phyloP scores from a whole-genome alignment of 2,888 invertebrate species.

The Epinotia bilunana region DNA sequence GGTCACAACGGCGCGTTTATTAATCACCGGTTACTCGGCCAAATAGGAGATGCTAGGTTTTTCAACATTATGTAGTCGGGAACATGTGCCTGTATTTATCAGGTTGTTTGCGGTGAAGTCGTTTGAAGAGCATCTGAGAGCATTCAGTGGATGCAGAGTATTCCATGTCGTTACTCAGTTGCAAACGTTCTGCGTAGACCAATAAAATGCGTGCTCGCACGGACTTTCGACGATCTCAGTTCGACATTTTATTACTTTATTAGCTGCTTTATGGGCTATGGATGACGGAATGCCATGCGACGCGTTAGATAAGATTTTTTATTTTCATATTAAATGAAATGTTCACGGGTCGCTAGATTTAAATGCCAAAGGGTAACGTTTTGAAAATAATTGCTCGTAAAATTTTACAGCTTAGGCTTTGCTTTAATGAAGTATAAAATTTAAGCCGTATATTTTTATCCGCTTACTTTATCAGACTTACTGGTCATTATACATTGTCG shows the following conservation, averaged over 20 bases:
- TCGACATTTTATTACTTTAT: conserved; percentile 46
- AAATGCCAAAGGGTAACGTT: conserved; percentile 26
- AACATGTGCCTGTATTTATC: conserved; percentile 42
- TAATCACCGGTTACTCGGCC: conserved; percentile 65
- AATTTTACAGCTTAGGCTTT: conserved; percentile 30
- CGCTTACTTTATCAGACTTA: conserved; percentile 8
- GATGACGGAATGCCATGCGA: conserved; percentile 39
- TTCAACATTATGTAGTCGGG: conserved; percentile 29
- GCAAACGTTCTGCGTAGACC: conserved; percentile 54
- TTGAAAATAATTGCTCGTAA: conserved; percentile 34
- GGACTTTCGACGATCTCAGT: conserved; percentile 38
- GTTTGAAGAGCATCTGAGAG: conserved; percentile 53
- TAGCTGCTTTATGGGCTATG: conserved; percentile 31
- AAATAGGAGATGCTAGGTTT: conserved; percentile 55
- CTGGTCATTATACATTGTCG: conserved; percentile 21
- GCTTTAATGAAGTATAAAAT: conserved; percentile 31
- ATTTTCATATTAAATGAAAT: conserved; percentile 28
- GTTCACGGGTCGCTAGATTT: conserved; percentile 18
- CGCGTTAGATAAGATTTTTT: conserved; percentile 40
- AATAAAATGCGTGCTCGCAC: conserved; percentile 36
- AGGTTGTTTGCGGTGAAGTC: conserved; percentile 48
- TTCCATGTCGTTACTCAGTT: conserved; percentile 57
- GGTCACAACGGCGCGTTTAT: conserved; percentile 69
- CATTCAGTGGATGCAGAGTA: conserved; percentile 51
- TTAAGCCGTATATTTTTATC: conserved; percentile 13